Evolutionary conservation across 2,888 invertebrate genomes (phyloP), one percentile per base, ranked within the genome.

Genomic region (Argynnis bischoffii): DNA sequence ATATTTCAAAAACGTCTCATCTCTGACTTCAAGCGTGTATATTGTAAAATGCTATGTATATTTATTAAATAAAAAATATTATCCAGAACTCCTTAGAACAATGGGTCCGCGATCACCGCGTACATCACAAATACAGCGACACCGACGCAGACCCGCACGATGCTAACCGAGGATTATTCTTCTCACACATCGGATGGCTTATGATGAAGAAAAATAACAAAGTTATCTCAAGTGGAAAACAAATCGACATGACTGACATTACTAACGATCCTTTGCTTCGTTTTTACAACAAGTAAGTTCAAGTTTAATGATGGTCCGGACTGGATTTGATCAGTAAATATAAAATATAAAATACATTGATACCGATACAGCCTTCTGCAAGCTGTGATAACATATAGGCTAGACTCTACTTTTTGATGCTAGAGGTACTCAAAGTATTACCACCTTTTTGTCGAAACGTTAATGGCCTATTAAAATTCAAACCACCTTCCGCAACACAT

Each of bases 161-260:
- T 79, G 96, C 97, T 0, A 95, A 91, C 63, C 93, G 97, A 41
- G 98, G 98, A 2, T 95, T 98, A 84, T 98, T 98, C 93, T 98
- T 98, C 88, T 94, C 98, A 0, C 98, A 98, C 85, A 94, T 98
- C 72, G 98, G 98, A 54, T 98, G 98, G 98, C 89, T 98, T 50
- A 89, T 98, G 83, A 94, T 95, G 85, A 95, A 95, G 76, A 98
- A 98, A 84, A 98, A 98, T 80, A 95, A 95, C 0, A 95, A 96
- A 75, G 96, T 98, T 14, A 94, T 94, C 71, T 90, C 89, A 18
- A 95, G 96, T 77, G 97, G 97, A 60, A 95, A 95, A 73, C 93
- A 94, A 69, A 94, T 98, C 73, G 97, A 97, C 78, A 84, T 97
- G 84, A 95, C 94, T 48, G 98, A 98, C 82, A 93, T 98, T 64